These are phyloP conservation scores for Furcifer pardalis DNA, from an alignment of 2,797 vertebrate species.

Conservation along the genomic window DNA sequence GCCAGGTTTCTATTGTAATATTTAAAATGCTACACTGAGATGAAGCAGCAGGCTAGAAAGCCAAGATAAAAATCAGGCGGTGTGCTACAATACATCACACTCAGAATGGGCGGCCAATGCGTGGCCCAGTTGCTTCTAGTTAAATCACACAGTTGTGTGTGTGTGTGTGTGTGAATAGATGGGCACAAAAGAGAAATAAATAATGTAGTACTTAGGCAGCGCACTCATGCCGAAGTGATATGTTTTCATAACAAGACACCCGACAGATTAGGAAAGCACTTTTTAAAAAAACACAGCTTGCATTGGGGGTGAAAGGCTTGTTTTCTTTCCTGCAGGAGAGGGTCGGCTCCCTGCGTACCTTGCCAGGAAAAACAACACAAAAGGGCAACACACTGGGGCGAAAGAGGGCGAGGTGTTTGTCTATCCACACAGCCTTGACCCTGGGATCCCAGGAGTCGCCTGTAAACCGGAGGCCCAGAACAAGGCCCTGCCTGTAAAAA, in stretches of 20 bases:
- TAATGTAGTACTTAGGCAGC: neutral
- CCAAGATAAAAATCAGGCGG: no score
- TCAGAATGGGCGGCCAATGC: no score
- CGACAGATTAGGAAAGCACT: neutral
- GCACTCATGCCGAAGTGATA: no score
- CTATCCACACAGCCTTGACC: neutral
- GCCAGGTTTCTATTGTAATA: no score
- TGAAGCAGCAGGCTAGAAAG: no score
- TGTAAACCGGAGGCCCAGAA: neutral
- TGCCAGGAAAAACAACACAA: neutral
- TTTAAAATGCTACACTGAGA: no score
- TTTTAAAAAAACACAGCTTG: neutral
- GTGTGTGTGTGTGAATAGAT: no score
- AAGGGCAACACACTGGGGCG: neutral
- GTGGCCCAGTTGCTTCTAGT: no score
- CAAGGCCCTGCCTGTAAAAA: no score
- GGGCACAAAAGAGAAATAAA: no score
- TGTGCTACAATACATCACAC: no score
- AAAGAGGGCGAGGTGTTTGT: neutral
- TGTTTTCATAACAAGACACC: neutral
- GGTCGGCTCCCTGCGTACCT: neutral
- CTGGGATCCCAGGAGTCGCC: neutral
- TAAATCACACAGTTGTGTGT: no score
- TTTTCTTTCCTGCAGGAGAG: neutral
- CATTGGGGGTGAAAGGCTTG: neutral